Evolutionary conservation across 2,888 invertebrate genomes (phyloP), one percentile per base, ranked within the genome.

Genomic region (Tetrapedia diversipes): DNA sequence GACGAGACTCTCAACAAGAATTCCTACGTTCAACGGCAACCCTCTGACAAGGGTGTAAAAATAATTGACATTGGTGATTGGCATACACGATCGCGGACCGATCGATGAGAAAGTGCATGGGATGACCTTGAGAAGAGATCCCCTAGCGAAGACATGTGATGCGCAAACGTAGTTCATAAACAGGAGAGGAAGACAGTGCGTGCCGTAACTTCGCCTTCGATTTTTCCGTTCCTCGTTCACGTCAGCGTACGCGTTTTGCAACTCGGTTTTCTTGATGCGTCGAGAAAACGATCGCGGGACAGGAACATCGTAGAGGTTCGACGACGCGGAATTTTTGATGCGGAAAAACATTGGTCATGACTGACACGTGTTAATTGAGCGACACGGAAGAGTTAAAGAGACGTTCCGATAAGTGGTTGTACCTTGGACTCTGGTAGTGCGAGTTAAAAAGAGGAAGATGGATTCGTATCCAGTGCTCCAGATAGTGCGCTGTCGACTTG

Each of bases 381-480:
- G 27, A 19, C 32, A 45, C 10, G 11, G 29, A 16, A n/a, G 10
- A 45, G 56, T 14, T 49, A 57, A 8, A 14, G 57, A 24, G 27
- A 39, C 2, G 10, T 51, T 54, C 29, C 14, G 2, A 34, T n/a
- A n/a, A 14, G 53, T 24, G 14, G 22, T 3, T n/a, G 37, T 56
- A 47, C n/a, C 22, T 65, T 11, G 22, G n/a, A n/a, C 11, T 24
- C 7, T 4, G 3, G 7, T 4, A 37, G 32, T 11, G 51, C 8
- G 4, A 22, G 27, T 45, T 10, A 1, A 8, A 49, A 8, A n/a
- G 19, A 32, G 32, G 77, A 83, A 81, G 73, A 91, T 91, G 91
- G 91, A 91, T 79, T 89, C 90, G 29, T 90, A 90, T 77, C 91
- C 91, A 63, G 90, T 92, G 66, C 81, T 92, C 71, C 91, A 91